Evolutionary conservation across 2,888 invertebrate genomes (phyloP), one percentile per base, ranked within the genome.

Genomic region (Agrypnus murinus): DNA sequence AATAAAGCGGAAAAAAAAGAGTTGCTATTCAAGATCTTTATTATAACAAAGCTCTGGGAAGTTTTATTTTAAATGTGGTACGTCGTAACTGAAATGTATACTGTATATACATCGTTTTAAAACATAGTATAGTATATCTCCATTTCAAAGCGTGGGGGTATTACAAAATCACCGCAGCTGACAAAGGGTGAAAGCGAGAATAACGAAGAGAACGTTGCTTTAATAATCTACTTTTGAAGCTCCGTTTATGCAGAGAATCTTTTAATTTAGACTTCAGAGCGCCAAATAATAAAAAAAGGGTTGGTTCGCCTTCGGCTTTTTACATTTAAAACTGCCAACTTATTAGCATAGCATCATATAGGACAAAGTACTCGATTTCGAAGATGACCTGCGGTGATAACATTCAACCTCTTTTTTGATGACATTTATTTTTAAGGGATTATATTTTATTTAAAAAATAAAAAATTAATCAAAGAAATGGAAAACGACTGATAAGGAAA

Each of bases 221-320:
- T 73, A 74, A 74, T 74, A 73, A 73, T 74, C 69, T 65, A 70
- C 72, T 74, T 72, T 72, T 72, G 63, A 45, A 43, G 65, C 59
- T 58, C 46, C 67, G 67, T 65, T 62, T 67, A 66, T 71, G 62
- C 72, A 15, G 45, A 63, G 62, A 68, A 55, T 59, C 69, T 73
- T 73, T 74, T 74, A 74, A 74, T 73, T 71, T 74, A 71, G 71
- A 57, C 59, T 34, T 32, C 46, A 38, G 31, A 36, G 62, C 36
- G 43, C 15, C 48, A 57, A 65, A 58, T 65, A 50, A 63, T 65
- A 65, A 65, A 57, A 58, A 57, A 58, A 43, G 25, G 45, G 62
- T 43, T 59, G 12, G 45, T 31, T 10, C 43, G 59, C 43, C 59
- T 32, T 12, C 14, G 38, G 55, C 17, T 57, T 65, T 62, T 58